Percentiles rank a stretch among this genome's conserved stretches.
Evolutionary conservation across 1,140 invertebrate species (phyloP).

Genomic region (honey bee (Apis mellifera)): Amel_HAv3.1 CM009935.2:4858501-4859000

Average conservation of each 20-base stretch:
- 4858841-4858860: conserved; percentile 28
- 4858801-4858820: conserved; percentile 25
- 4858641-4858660: background rate
- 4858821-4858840: conserved; percentile 27
- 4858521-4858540: background rate
- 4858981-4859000: background rate
- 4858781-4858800: background rate
- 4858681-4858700: background rate
- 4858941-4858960: background rate
- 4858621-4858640: background rate
- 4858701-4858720: background rate
- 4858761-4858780: conserved; percentile 16
- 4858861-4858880: conserved; percentile 21
- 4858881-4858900: conserved; percentile 12
- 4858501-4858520: background rate
- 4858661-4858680: background rate
- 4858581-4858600: background rate
- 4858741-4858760: background rate
- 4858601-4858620: background rate
- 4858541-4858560: too few relatives aligned
- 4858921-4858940: background rate
- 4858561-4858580: background rate
- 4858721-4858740: background rate
- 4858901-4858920: background rate
- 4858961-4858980: conserved; percentile 15